Percentiles rank a stretch among this genome's conserved stretches.
These are phyloP conservation scores for Tethea ocularis DNA, from an alignment of 2,888 invertebrate genomes.

Conservation along the genomic window DNA sequence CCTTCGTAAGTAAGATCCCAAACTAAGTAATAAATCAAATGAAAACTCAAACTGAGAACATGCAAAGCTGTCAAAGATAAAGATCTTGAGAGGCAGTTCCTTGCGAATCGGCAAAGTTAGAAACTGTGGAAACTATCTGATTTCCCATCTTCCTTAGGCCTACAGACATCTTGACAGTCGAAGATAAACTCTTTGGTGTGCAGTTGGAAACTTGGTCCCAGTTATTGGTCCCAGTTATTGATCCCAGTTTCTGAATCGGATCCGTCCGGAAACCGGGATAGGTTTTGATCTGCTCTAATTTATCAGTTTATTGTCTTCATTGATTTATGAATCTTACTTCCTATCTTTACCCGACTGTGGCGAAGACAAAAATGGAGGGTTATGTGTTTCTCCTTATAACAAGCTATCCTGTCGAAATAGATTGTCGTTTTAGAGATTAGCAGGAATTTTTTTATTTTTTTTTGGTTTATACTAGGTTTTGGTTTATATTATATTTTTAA, in stretches of 20 bases:
- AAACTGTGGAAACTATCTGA: not conserved
- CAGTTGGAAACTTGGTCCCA: not conserved
- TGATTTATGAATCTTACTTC: too few species aligned
- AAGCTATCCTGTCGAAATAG: too few species aligned
- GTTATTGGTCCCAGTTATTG: not conserved
- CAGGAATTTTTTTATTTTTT: too few species aligned
- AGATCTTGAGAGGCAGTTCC: not conserved
- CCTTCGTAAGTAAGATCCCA: not conserved
- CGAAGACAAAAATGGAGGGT: too few species aligned
- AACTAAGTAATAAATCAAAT: not conserved
- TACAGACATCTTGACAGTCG: constrained; percentile 2
- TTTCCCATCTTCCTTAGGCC: not conserved
- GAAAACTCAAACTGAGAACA: not conserved
- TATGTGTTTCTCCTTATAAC: too few species aligned
- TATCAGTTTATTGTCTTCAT: not conserved
- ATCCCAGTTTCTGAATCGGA: not conserved
- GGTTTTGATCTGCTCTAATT: constrained; percentile 1
- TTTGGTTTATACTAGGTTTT: too few species aligned
- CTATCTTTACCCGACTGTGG: too few species aligned
- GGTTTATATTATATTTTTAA: too few species aligned
- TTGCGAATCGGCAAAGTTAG: not conserved
- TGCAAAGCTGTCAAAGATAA: not conserved
- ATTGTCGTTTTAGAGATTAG: too few species aligned
- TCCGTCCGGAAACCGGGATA: not conserved
- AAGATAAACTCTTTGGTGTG: constrained; percentile 4